These are phyloP conservation scores for Metaphire vulgaris DNA, from an alignment of 1,140 invertebrate species.

Conservation along the genomic window DNA sequence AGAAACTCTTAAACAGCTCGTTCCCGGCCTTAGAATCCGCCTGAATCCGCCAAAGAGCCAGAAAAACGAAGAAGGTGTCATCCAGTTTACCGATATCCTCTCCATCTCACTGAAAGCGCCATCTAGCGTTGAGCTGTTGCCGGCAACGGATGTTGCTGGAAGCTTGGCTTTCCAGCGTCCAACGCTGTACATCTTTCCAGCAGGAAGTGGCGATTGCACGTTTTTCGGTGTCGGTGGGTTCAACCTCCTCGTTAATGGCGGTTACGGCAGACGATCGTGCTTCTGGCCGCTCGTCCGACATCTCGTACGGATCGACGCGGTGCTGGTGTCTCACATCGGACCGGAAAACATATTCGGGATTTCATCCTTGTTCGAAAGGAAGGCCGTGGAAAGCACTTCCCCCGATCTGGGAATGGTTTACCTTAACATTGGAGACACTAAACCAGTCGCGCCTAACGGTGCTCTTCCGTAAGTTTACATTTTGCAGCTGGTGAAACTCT, in stretches of 20 bases:
- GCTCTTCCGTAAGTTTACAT: not conserved
- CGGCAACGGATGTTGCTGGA: conserved; percentile 88
- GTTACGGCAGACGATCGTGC: conserved; percentile 80
- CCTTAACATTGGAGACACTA: conserved; percentile 11
- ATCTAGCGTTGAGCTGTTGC: conserved; percentile 70
- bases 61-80: conserved; percentile 42
- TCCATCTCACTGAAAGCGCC: conserved; percentile 47
- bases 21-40: conserved; percentile 31
- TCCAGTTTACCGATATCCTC: conserved; percentile 56
- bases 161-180: conserved; percentile 92
- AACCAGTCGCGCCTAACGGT: not conserved
- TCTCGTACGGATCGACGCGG: conserved; percentile 84
- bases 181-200: conserved; percentile 93
- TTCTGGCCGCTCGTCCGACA: conserved; percentile 96
- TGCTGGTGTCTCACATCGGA: conserved; percentile 83
- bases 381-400: conserved; percentile 61
- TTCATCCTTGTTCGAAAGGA: conserved; percentile 64
- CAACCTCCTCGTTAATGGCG: conserved; percentile 67
- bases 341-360: conserved; percentile 84
- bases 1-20: not conserved
- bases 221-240: conserved; percentile 95
- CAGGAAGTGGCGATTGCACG: conserved; percentile 89
- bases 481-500: no score
- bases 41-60: conserved; percentile 46
- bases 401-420: conserved; percentile 59